phyloP scores from a whole-genome alignment of 1,140 invertebrate genomes.

The Aphelinus certus region DNA sequence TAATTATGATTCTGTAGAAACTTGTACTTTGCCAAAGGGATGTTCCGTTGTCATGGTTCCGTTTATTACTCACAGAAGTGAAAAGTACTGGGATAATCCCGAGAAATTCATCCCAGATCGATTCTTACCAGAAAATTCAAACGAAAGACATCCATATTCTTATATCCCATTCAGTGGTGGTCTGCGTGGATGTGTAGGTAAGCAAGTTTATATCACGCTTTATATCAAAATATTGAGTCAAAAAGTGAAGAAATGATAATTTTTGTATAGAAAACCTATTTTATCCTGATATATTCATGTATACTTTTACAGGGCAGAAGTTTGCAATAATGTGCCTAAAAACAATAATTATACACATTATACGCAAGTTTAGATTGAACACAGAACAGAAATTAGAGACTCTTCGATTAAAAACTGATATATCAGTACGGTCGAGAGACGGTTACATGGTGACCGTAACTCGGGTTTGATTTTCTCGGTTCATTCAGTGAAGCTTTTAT shows the following conservation, averaged over 20 bases:
- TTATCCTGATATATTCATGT: not conserved
- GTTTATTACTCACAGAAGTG: slow-evolving; percentile 66
- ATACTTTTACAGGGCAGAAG: slow-evolving; percentile 58
- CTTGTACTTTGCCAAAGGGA: slow-evolving; percentile 42
- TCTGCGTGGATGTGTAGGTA: slow-evolving; percentile 69
- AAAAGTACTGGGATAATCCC: slow-evolving; percentile 71
- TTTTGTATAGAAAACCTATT: not conserved
- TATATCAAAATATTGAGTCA: not conserved
- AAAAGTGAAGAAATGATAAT: not conserved
- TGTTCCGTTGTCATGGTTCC: slow-evolving; percentile 38
- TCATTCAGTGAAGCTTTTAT: too few species aligned
- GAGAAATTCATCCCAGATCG: slow-evolving; percentile 76
- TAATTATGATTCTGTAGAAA: slow-evolving; percentile 26
- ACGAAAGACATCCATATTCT: slow-evolving; percentile 57
- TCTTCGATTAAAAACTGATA: slow-evolving; percentile 42
- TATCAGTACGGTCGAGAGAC: slow-evolving; percentile 42
- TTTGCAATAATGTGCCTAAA: slow-evolving; percentile 66
- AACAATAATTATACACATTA: slow-evolving; percentile 55
- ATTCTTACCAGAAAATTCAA: slow-evolving; percentile 66
- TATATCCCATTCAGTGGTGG: slow-evolving; percentile 71
- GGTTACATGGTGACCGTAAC: slow-evolving; percentile 41
- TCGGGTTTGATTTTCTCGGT: not conserved
- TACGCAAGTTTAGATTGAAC: slow-evolving; percentile 46
- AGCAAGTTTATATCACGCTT: slow-evolving; percentile 38
- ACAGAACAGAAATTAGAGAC: slow-evolving; percentile 21